Evolutionary conservation across 1,140 invertebrate genomes (phyloP).

Genomic region (Phymastichus coffea): DNA sequence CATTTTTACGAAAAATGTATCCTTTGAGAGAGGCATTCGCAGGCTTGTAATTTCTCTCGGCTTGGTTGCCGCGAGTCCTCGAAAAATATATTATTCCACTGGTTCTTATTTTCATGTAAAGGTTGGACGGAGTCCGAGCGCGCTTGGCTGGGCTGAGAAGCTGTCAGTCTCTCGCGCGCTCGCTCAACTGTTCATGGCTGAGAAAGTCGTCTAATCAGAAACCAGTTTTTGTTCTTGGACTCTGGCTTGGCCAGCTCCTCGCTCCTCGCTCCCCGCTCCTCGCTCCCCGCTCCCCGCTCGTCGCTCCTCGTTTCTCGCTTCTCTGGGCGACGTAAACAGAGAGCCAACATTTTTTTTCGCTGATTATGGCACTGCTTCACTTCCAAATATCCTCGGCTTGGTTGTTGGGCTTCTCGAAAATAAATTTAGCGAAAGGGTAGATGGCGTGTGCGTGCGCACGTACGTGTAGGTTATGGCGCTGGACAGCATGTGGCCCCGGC

Average conservation of each 20-base stretch:
- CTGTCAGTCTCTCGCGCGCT: conserved; percentile 16
- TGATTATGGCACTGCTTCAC: conserved; percentile 25
- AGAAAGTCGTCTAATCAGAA: conserved; percentile 31
- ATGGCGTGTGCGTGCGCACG: conserved; percentile 12
- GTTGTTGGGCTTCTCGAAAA: not conserved
- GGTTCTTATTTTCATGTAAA: conserved; percentile 17
- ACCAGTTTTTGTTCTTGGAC: conserved; percentile 22
- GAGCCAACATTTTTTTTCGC: conserved; percentile 28
- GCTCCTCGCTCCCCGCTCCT: no score
- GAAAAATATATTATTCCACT: conserved; percentile 15
- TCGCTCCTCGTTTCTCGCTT: no score
- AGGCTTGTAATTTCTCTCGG: conserved; percentile 3
- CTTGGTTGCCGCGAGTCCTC: not conserved
- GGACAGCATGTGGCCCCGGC: conserved; percentile 47
- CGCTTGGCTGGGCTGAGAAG: not conserved
- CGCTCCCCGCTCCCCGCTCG: no score
- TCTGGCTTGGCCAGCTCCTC: not conserved
- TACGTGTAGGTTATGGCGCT: not conserved
- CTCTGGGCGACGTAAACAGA: conserved; percentile 22
- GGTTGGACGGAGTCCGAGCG: not conserved
- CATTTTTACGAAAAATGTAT: conserved; percentile 21
- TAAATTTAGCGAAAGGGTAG: conserved; percentile 14
- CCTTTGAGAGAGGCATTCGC: conserved; percentile 1
- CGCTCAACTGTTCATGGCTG: conserved; percentile 19
- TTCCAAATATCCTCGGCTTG: conserved; percentile 1